A percentile compares a stretch with the other conserved stretches of the same genome.
Evolutionary conservation across 64 coral and sea anemone species (phyloP).

Genomic region (Pachyseris speciosa): DNA sequence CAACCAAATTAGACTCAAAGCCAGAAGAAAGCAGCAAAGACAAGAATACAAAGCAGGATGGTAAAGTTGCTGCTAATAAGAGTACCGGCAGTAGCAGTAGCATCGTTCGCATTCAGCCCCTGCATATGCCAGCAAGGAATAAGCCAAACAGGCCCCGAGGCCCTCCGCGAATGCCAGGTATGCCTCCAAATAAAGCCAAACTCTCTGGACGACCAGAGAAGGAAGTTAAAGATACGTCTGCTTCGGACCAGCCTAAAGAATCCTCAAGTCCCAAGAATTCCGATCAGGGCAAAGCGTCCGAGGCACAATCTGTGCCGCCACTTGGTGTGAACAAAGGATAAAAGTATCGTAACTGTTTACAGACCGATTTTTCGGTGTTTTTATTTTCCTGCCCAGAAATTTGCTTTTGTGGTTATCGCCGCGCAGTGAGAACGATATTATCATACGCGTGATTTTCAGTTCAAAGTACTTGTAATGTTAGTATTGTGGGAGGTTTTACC

Average conservation of each 20-base stretch:
- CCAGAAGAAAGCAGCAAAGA: conserved; percentile 60
- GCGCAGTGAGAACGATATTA: conserved; percentile 4
- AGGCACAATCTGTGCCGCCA: background rate
- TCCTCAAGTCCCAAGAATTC: conserved; percentile 48
- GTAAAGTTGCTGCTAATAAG: conserved; percentile 41
- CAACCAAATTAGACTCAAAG: conserved; percentile 67
- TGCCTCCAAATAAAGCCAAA: conserved; percentile 52
- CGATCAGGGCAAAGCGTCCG: conserved; percentile 51
- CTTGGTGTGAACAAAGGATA: conserved; percentile 24
- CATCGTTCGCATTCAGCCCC: conserved; percentile 31
- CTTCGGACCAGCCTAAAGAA: background rate
- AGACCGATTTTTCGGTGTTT: conserved; percentile 34
- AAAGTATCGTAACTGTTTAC: background rate
- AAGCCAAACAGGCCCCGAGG: conserved; percentile 41
- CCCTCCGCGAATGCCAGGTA: conserved; percentile 49
- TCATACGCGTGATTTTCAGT: conserved; percentile 16
- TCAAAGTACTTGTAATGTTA: background rate
- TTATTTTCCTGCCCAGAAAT: background rate
- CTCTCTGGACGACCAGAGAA: conserved; percentile 60
- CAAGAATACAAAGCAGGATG: conserved; percentile 51
- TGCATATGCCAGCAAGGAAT: conserved; percentile 7
- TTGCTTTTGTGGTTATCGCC: background rate
- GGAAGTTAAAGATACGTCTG: conserved; percentile 23
- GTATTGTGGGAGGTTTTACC: background rate
- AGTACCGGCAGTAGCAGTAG: conserved; percentile 10